A percentile compares a stretch with the other conserved stretches of the same genome.
Conservation (phyloP, 92 coral and sea anemone genomes). For the Paragorgia papillata region DNA sequence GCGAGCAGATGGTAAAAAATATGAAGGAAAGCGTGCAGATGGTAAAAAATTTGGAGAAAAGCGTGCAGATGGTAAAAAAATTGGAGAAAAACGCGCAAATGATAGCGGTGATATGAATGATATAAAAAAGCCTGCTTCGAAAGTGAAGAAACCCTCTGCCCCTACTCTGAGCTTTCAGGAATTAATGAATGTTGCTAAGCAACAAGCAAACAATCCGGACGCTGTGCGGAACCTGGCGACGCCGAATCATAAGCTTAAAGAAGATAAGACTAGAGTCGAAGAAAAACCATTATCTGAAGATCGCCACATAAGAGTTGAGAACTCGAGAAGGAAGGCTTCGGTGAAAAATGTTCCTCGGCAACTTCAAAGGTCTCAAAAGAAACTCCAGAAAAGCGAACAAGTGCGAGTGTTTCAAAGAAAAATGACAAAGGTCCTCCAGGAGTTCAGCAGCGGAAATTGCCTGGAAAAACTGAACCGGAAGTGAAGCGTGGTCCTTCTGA, state of each 20-base stretch:
- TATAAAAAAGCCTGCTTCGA: conserved; percentile 20
- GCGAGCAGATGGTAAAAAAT: neutral
- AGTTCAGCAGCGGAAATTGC: neutral
- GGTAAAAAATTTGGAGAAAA: neutral
- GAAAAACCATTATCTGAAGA: neutral
- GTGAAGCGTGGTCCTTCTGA: neutral
- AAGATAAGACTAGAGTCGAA: neutral
- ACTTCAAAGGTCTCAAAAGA: neutral
- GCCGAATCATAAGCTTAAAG: neutral
- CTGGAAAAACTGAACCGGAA: neutral
- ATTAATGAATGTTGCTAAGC: conserved; percentile 81
- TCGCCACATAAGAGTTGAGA: neutral
- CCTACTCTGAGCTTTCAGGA: conserved; percentile 74
- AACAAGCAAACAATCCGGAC: conserved; percentile 39
- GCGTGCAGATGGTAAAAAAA: neutral
- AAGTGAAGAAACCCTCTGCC: conserved; percentile 43
- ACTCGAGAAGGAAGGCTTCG: neutral
- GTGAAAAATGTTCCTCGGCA: neutral
- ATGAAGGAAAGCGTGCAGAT: neutral
- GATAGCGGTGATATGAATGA: no score
- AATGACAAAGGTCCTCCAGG: neutral
- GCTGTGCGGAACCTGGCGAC: neutral
- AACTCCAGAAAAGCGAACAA: neutral
- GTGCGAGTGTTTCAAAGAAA: neutral
- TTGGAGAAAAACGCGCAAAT: neutral